Conservation (phyloP, 2,888 invertebrate species). For the Temnothorax rugatulus region DNA sequence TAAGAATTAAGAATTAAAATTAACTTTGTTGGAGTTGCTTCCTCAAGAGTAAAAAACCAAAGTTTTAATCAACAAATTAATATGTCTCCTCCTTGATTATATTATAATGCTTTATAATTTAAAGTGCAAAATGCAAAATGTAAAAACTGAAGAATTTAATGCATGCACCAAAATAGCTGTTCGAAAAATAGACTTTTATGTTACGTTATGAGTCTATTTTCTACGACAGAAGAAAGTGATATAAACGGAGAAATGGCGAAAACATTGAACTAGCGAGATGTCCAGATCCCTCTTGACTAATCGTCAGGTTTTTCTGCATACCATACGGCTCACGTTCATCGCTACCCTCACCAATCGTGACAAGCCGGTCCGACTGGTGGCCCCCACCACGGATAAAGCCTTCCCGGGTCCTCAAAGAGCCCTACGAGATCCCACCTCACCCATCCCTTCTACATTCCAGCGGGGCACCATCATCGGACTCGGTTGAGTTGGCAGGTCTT, state of each 20-base stretch:
- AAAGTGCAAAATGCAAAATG: neutral
- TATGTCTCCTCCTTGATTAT: neutral
- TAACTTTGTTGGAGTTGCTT: neutral
- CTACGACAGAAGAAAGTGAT: constrained; percentile 40
- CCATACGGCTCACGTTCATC: constrained; percentile 72
- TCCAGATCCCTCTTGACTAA: constrained; percentile 79
- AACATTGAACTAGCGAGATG: constrained; percentile 75
- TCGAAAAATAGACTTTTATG: constrained; percentile 35
- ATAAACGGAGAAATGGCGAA: constrained; percentile 65
- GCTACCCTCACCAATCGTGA: constrained; percentile 73
- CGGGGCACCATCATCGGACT: constrained; percentile 81
- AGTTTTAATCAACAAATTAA: neutral
- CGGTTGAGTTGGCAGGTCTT: constrained; percentile 80
- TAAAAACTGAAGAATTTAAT: neutral
- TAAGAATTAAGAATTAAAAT: neutral
- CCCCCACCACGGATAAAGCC: constrained; percentile 89
- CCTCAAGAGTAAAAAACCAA: neutral
- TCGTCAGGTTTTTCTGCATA: constrained; percentile 83
- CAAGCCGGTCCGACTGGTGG: constrained; percentile 84
- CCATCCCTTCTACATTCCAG: constrained; percentile 86
- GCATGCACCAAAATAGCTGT: neutral
- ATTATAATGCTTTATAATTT: neutral
- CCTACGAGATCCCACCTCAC: constrained; percentile 73
- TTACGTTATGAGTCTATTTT: constrained; percentile 10
- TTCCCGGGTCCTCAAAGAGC: constrained; percentile 89